Conservation (phyloP, 2,797 vertebrate species). For the Ispidina lecontei region DNA sequence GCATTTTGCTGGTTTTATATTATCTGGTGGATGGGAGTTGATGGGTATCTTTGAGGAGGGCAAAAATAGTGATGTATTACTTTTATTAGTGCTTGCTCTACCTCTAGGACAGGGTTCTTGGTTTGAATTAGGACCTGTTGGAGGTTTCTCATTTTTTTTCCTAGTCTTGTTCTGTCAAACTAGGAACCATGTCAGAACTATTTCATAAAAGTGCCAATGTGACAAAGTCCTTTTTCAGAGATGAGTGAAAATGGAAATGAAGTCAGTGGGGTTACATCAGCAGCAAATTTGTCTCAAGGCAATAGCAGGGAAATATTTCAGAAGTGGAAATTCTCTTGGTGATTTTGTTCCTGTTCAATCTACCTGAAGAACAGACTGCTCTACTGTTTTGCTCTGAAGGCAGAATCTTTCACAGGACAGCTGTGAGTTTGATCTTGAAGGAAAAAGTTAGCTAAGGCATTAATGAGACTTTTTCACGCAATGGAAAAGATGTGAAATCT, state of each 20-base stretch:
- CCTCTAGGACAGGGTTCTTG: not conserved
- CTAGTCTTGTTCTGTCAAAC: not conserved
- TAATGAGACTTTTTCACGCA: not conserved
- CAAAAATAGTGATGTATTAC: not conserved
- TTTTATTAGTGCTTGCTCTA: not conserved
- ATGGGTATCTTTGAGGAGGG: not conserved
- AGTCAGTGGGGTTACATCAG: not conserved
- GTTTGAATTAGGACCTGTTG: not conserved
- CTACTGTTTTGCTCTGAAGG: not conserved
- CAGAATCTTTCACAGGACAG: not conserved
- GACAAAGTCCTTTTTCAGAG: slow-evolving; percentile 18
- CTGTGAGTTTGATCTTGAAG: not conserved
- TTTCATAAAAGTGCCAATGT: not conserved
- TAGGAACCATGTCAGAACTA: not conserved
- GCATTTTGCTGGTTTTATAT: not conserved
- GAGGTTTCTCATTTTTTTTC: not conserved
- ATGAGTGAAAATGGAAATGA: not conserved
- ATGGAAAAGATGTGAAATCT: not conserved
- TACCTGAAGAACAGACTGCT: not conserved
- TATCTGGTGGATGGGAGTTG: not conserved
- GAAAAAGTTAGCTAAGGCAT: not conserved
- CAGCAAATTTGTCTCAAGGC: not conserved
- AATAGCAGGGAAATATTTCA: not conserved
- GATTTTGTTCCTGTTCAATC: not conserved
- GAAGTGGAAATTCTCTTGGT: not conserved